These are phyloP conservation scores for Bombus difficillimus DNA, from an alignment of 1,140 invertebrate species.

Conservation along the genomic window DNA sequence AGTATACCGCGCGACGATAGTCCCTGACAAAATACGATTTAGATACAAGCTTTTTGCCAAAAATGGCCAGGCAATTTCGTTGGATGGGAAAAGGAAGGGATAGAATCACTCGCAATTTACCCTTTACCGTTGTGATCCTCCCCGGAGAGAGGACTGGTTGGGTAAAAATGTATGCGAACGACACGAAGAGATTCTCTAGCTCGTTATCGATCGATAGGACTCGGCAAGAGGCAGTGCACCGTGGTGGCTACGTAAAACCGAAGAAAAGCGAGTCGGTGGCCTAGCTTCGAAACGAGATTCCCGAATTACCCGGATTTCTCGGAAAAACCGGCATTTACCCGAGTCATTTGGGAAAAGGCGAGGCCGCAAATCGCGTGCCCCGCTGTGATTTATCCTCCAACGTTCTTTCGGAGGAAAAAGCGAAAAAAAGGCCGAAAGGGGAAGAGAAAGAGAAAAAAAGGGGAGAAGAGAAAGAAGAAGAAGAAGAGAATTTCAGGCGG, in stretches of 20 bases:
- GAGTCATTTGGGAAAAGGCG: slow-evolving; percentile 53
- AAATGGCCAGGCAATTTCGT: neutral
- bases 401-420: slow-evolving; percentile 7
- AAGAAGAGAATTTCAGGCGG: neutral
- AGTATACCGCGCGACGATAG: neutral
- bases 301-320: slow-evolving; percentile 39
- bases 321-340: slow-evolving; percentile 54
- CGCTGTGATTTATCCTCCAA: slow-evolving; percentile 54
- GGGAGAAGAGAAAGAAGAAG: neutral
- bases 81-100: neutral
- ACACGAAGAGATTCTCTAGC: slow-evolving; percentile 15
- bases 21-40: neutral
- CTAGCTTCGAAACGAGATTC: slow-evolving; percentile 32
- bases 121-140: neutral
- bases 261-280: slow-evolving; percentile 16
- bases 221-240: neutral
- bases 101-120: neutral
- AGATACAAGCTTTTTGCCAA: neutral
- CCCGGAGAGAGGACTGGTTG: neutral
- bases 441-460: neutral
- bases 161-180: slow-evolving; percentile 26
- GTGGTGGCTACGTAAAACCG: slow-evolving; percentile 10
- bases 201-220: slow-evolving; percentile 29
- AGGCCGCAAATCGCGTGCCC: slow-evolving; percentile 37
- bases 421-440: no score